phyloP scores from a whole-genome alignment of 2,797 vertebrate genomes.

The Erethizon dorsatum region DNA sequence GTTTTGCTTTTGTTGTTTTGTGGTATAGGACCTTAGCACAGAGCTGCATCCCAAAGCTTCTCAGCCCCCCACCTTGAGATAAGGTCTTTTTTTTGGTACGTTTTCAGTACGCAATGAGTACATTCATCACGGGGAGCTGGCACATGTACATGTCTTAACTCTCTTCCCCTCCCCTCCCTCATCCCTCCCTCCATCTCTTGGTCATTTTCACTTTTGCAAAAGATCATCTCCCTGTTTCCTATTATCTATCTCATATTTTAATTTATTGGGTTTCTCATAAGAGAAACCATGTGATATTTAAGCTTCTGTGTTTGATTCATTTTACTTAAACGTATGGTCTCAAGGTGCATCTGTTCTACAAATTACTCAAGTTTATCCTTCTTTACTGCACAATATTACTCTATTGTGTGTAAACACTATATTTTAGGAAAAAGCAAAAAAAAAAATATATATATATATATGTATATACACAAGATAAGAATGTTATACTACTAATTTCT shows the following conservation, averaged over 20 bases:
- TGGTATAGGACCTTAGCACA: neutral
- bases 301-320: neutral
- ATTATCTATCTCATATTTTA: neutral
- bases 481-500: too few relatives aligned
- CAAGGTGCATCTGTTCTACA: neutral
- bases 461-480: too few relatives aligned
- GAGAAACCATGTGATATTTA: neutral
- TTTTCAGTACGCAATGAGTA: neutral
- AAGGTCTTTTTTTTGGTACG: neutral
- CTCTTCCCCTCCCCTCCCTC: neutral
- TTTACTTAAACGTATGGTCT: neutral
- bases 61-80: neutral
- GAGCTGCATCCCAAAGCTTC: neutral
- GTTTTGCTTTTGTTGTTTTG: neutral
- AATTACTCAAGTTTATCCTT: neutral
- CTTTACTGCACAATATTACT: neutral
- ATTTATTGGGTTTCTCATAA: neutral
- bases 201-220: neutral
- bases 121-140: neutral
- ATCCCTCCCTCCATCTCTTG: neutral
- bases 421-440: neutral
- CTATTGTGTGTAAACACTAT: neutral
- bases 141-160: neutral
- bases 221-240: neutral
- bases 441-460: too few relatives aligned